phyloP scores from a whole-genome alignment of 2,797 vertebrate species.

The Tinamus major region DNA sequence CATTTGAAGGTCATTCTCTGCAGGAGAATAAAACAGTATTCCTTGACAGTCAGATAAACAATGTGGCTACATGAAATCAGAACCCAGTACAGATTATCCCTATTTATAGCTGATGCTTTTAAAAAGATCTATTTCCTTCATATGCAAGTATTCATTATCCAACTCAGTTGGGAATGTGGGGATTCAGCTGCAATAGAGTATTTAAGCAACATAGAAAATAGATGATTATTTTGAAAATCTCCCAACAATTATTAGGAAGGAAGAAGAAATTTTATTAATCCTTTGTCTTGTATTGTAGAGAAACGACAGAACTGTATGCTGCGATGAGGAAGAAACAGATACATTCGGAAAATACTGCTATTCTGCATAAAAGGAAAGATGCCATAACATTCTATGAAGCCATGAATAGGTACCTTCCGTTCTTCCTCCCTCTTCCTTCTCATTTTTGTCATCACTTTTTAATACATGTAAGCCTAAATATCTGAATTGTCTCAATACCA shows the following conservation, averaged over 20 bases:
- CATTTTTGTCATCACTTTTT: not conserved
- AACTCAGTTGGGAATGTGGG: not conserved
- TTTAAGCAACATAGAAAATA: not conserved
- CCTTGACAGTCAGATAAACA: not conserved
- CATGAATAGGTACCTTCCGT: not conserved
- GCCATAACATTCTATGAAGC: fast-evolving
- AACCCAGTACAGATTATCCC: not conserved
- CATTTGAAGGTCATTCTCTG: not conserved
- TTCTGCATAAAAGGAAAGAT: not conserved
- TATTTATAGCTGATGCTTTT: not conserved
- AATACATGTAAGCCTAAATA: not conserved
- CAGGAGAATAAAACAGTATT: not conserved
- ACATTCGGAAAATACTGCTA: not conserved
- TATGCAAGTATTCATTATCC: not conserved
- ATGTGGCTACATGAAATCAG: not conserved
- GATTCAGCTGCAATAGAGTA: not conserved
- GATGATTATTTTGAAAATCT: not conserved
- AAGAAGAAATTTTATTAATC: not conserved
- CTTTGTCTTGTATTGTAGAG: not conserved
- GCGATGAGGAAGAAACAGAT: not conserved
- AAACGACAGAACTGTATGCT: not conserved
- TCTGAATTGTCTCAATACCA: not conserved
- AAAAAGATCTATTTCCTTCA: not conserved
- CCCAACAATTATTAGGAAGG: not conserved
- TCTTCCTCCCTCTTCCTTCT: not conserved